These are phyloP conservation scores for Drosophila kepulauana DNA, from an alignment of 1,140 invertebrate genomes.

Conservation along the genomic window DNA sequence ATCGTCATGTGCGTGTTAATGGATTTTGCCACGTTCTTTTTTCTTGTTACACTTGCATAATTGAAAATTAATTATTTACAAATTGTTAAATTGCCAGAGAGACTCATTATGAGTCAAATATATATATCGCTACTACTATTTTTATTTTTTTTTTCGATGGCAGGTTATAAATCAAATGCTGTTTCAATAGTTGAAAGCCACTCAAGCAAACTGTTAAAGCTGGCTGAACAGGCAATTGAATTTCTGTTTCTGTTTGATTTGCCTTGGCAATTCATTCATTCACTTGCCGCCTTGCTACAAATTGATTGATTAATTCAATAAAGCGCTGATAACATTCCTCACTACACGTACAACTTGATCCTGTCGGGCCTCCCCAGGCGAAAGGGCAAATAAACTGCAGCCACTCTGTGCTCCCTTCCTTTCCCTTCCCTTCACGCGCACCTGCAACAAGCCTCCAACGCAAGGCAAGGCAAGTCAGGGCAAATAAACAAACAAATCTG, in stretches of 20 bases:
- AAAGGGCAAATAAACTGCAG: constrained; percentile 2
- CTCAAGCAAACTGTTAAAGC: constrained; percentile 17
- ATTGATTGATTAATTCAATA: constrained; percentile 81
- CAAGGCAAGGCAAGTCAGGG: not conserved
- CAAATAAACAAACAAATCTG: constrained; percentile 25
- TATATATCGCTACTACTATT: not conserved
- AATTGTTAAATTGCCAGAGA: constrained; percentile 72
- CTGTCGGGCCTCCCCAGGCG: not conserved
- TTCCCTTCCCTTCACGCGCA: not conserved
- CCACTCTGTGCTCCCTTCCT: not conserved
- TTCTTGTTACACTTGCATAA: constrained; percentile 63
- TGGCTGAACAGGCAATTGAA: constrained; percentile 23
- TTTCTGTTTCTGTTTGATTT: constrained; percentile 36
- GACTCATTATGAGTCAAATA: constrained; percentile 48
- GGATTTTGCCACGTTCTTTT: constrained; percentile 50
- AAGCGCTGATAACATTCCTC: constrained; percentile 50
- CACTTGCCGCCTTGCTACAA: constrained; percentile 45
- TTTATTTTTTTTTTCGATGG: not conserved
- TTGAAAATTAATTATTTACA: constrained; percentile 83
- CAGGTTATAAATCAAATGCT: constrained; percentile 58
- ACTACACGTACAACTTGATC: constrained; percentile 17
- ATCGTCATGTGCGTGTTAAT: constrained; percentile 60
- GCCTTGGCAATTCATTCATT: constrained; percentile 38
- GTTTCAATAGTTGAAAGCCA: constrained; percentile 24
- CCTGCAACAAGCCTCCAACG: constrained; percentile 7